Conservation (phyloP, 2,113 vertebrate species). For the Cebus imitator region DNA sequence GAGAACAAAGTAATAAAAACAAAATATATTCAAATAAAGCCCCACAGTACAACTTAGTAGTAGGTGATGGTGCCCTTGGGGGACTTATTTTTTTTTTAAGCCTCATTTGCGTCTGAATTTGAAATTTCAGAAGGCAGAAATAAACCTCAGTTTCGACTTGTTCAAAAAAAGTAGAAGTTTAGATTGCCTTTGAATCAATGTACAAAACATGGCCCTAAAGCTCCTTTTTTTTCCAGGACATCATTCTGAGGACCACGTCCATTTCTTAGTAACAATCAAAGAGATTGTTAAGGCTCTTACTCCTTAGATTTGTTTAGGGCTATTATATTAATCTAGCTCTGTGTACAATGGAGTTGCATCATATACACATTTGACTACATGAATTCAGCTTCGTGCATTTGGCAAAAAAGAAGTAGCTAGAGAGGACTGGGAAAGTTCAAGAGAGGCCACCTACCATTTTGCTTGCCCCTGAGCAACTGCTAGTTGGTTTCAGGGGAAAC, state of each 20-base stretch:
- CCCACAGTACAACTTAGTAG: not conserved
- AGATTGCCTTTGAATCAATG: not conserved
- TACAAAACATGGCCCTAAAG: not conserved
- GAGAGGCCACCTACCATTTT: not conserved
- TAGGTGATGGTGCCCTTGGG: not conserved
- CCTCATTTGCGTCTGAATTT: constrained; percentile 60
- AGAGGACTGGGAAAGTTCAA: not conserved
- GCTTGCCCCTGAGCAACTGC: not conserved
- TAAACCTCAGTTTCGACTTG: constrained; percentile 29
- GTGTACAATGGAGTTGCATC: not conserved
- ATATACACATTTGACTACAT: not conserved
- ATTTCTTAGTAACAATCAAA: not conserved
- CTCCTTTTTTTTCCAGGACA: not conserved
- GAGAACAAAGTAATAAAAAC: constrained; percentile 69
- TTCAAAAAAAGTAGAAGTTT: constrained; percentile 38
- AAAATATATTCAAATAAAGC: constrained; percentile 64
- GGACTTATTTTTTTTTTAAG: constrained; percentile 35
- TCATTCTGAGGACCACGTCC: not conserved
- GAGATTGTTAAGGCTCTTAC: not conserved
- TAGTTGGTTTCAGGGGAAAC: not conserved
- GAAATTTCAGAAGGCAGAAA: constrained; percentile 55
- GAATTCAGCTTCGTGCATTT: not conserved
- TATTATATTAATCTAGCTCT: not conserved
- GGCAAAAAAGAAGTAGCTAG: not conserved
- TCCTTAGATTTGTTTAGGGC: not conserved